Base-by-base conservation (phyloP, 92 coral and sea anemone species). In the Porites cylindrica region DNA sequence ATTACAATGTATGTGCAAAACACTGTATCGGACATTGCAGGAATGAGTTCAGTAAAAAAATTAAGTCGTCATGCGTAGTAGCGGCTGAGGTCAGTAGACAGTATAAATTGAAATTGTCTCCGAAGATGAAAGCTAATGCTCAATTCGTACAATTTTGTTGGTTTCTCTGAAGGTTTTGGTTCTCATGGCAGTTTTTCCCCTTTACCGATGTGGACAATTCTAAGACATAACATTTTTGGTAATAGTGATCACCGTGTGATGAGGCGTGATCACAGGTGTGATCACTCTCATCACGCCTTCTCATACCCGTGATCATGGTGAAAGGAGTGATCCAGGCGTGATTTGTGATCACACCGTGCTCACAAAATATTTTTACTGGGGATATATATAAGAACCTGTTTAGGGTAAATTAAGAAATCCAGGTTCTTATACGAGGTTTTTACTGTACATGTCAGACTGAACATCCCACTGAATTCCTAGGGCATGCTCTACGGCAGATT, bases 301-400 rank as follows among this genome's bases (percentile, higher is more conserved):
- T 14, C 61, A 56, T 10, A 56, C 3, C 11, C 17, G 17, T 56
- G 61, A 56, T 56, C 61, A 56, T 14, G 61, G 61, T 56, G 16
- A 56, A 56, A 56, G 29, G 3, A 29, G 64, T 76, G 64, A 76
- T 76, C 80, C 54, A 61, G 54, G 72, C 53, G 86, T 88, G 87
- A 88, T 88, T 86, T 21, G 86, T 88, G 87, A 88, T 88, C 91
- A 80, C 83, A 66, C 76, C 54, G 83, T 85, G 89, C 77, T 85
- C 83, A 77, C 84, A 77, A 65, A 29, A 17, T 76, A 60, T 76
- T 85, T 69, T 60, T 66, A 85, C 84, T 85, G 89, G 89, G 84
- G 83, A 38, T 29, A 29, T 29, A 29, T 29, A 29, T 29, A 29
- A 29, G 32, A 29, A 29, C 32, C 32, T 29, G 32, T 29, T 29